Percentiles rank a stretch among this genome's conserved stretches.
phyloP scores from a whole-genome alignment of 1,140 invertebrate genomes.

The Probaryconus sp. region DNA sequence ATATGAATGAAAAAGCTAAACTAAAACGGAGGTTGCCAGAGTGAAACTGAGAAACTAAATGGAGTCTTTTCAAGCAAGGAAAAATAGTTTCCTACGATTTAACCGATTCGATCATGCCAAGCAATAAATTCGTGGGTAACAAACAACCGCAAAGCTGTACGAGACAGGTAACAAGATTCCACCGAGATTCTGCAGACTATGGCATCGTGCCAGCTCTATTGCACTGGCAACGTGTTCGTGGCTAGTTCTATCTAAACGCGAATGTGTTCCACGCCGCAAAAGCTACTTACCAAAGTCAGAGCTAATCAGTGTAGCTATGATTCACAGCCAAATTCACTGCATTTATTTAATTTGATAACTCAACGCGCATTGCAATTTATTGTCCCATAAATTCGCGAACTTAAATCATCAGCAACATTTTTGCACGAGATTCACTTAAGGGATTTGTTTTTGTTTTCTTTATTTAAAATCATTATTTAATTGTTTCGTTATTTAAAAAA shows the following conservation, averaged over 20 bases:
- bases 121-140: conserved; percentile 63
- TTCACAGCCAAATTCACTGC: conserved; percentile 43
- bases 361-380: conserved; percentile 45
- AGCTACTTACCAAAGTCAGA: conserved; percentile 60
- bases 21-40: conserved; percentile 13
- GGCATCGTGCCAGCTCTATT: conserved; percentile 56
- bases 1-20: conserved; percentile 20
- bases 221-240: conserved; percentile 56
- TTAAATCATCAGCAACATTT: conserved; percentile 26
- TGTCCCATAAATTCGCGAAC: conserved; percentile 30
- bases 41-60: conserved; percentile 27
- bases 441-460: conserved; percentile 10
- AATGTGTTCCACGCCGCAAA: conserved; percentile 54
- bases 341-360: conserved; percentile 60
- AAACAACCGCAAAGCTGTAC: conserved; percentile 66
- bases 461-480: conserved; percentile 1
- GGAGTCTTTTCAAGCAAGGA: conserved; percentile 26
- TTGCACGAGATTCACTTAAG: conserved; percentile 1
- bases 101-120: conserved; percentile 56
- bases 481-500: conserved; percentile 9
- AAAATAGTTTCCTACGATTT: conserved; percentile 55
- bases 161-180: conserved; percentile 70
- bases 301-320: conserved; percentile 57
- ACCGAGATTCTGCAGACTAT: conserved; percentile 47
- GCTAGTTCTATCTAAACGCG: conserved; percentile 54